A percentile compares a stretch with the other conserved stretches of the same genome.
phyloP scores from a whole-genome alignment of 2,113 vertebrate genomes.

The Mungos mungo region DNA sequence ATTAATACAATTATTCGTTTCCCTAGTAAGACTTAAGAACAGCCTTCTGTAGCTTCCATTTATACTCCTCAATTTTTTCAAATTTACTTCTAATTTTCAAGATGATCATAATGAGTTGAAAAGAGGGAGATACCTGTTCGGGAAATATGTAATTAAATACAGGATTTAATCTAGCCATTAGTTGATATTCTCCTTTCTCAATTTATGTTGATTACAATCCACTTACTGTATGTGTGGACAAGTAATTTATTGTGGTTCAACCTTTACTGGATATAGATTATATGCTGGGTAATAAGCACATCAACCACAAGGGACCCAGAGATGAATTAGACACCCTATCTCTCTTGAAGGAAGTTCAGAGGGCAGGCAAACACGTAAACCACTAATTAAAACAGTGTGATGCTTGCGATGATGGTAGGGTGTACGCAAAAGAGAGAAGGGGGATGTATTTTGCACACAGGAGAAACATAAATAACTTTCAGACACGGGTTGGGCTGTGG shows the following conservation, averaged over 20 bases:
- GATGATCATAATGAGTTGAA: background rate
- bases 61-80: background rate
- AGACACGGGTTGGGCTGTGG: background rate
- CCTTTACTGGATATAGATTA: background rate
- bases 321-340: background rate
- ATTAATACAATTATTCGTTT: background rate
- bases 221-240: background rate
- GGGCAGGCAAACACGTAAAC: background rate
- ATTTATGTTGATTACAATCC: background rate
- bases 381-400: background rate
- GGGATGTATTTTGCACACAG: background rate
- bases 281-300: background rate
- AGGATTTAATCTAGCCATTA: background rate
- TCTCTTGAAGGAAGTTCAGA: background rate
- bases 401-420: background rate
- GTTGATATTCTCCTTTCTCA: background rate
- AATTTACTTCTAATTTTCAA: conserved; percentile 36
- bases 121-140: background rate
- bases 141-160: background rate
- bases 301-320: background rate
- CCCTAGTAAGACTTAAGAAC: background rate
- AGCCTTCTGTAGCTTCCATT: background rate
- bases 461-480: background rate
- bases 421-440: background rate
- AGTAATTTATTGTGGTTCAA: background rate